Evolutionary conservation across 2,888 invertebrate species (phyloP).

Genomic region (Autographa pulchrina): DNA sequence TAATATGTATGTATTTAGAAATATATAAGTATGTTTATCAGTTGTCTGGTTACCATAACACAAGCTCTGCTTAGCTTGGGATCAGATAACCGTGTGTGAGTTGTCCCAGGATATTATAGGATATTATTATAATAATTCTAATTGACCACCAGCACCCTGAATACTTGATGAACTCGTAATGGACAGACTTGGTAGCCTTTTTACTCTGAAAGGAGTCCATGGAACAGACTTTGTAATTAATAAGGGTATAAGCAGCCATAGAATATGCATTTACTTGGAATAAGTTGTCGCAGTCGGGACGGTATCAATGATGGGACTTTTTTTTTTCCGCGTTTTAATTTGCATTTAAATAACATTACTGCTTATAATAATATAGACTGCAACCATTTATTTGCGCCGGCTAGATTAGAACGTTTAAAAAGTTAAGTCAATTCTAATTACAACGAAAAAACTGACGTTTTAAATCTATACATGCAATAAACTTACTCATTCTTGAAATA

Average conservation of each 20-base stretch:
- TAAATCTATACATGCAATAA: no score
- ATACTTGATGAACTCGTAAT: conserved; percentile 38
- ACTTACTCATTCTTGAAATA: no score
- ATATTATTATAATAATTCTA: neutral
- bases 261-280: conserved; percentile 48
- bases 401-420: neutral
- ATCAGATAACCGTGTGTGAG: no score
- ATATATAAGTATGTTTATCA: no score
- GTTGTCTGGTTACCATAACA: no score
- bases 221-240: conserved; percentile 28
- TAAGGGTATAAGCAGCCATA: conserved; percentile 35
- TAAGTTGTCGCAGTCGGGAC: conserved; percentile 6
- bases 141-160: conserved; percentile 27
- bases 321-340: neutral
- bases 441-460: no score
- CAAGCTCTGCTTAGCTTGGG: no score
- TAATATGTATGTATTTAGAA: no score
- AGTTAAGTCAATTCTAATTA: no score
- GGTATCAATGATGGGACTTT: conserved; percentile 14
- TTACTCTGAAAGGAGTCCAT: conserved; percentile 23
- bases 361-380: no score
- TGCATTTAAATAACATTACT: neutral
- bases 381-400: no score
- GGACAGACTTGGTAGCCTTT: conserved; percentile 23
- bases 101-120: no score